Evolutionary conservation across 2,888 invertebrate genomes (phyloP), one percentile per base, ranked within the genome.

Genomic region (Maniola hyperantus): DNA sequence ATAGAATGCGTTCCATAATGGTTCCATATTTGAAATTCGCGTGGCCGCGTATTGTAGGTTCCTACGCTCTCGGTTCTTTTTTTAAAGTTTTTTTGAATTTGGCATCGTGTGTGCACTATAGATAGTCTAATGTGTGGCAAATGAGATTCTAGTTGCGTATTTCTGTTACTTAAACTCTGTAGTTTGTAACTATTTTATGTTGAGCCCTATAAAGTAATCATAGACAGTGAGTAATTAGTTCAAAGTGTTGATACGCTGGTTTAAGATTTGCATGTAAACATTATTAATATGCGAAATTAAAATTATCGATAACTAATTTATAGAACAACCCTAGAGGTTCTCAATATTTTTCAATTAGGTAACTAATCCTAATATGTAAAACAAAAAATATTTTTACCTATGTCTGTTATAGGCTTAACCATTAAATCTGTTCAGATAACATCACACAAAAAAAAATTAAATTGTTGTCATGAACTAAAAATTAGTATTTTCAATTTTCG

Each of bases 21-120:
- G 81, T 85, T 81, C 85, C 85, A 84, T 85, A 84, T 89, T 89
- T 83, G 84, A 89, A 89, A 83, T 87, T 85, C 82, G 84, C 85
- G 83, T 77, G 80, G 79, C 74, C 75, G 76, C 79, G 80, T 78
- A 74, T 51, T 51, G 36, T 55, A 36, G 10, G 57, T 57, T 42
- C 78, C 77, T 79, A 79, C 79, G 77, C 80, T 79, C 79, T 80
- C 79, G 80, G 82, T 83, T 85, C 83, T 83, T 83, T 86, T 57
- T 55, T 83, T 84, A 74, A 87, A 85, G 83, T 57, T 42, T 57
- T 50, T 87, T 90, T 85, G 86, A 90, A 89, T 91, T 91, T 82
- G 80, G 87, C 87, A 87, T 87, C 88, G 87, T 87, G 85, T 90
- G 85, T 88, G 87, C 87, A 89, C 88, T 89, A 26, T 26, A 26